phyloP scores from a whole-genome alignment of 2,797 vertebrate genomes.

The Delichon dasypus region DNA sequence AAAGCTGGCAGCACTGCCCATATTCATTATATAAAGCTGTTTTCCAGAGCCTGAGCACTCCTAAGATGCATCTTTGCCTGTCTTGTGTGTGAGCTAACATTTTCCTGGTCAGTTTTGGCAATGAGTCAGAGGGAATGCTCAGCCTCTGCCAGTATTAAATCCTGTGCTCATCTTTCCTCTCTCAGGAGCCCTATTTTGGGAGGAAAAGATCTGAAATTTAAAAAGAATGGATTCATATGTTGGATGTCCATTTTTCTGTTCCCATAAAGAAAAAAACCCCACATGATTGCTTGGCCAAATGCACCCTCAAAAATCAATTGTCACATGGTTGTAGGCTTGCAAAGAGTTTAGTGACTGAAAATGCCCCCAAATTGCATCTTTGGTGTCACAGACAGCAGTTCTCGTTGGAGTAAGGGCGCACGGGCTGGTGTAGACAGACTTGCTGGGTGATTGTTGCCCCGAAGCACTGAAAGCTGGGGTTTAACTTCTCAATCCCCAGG shows the following conservation, averaged over 20 bases:
- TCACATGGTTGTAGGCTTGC: fast-evolving
- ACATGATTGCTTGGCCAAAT: fast-evolving
- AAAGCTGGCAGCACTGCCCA: not conserved
- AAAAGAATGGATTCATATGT: not conserved
- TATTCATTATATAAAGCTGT: not conserved
- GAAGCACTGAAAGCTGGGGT: not conserved
- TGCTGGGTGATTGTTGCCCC: not conserved
- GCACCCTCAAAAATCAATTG: not conserved
- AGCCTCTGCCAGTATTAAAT: not conserved
- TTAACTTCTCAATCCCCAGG: conserved; percentile 60
- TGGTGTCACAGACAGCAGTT: not conserved
- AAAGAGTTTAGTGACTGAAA: not conserved
- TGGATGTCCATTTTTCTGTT: not conserved
- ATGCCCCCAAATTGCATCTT: fast-evolving
- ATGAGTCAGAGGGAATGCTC: not conserved
- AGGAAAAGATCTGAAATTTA: not conserved
- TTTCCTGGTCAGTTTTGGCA: not conserved
- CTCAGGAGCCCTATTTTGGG: not conserved
- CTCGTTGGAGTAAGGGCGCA: not conserved
- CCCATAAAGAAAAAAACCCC: not conserved
- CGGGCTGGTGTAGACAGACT: not conserved
- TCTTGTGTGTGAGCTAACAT: not conserved
- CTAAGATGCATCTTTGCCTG: not conserved
- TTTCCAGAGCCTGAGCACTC: not conserved
- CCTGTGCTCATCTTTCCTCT: not conserved